These are phyloP conservation scores for Lasioglossum calceatum DNA, from an alignment of 2,888 invertebrate genomes.

Conservation along the genomic window DNA sequence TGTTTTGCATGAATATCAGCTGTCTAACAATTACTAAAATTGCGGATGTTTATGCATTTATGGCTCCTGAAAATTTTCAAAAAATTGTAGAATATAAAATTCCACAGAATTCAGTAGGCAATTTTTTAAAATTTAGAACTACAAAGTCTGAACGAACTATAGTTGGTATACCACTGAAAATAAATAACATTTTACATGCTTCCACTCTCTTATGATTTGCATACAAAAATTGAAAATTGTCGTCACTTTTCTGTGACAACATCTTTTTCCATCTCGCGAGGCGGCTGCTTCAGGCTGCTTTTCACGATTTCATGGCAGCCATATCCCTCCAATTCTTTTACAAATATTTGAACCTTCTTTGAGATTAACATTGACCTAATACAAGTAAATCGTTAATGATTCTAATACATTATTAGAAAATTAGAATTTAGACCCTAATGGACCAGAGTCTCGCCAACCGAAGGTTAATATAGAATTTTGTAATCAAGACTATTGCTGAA, in stretches of 20 bases:
- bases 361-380: neutral
- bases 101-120: too few relatives aligned
- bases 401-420: neutral
- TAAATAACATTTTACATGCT: too few relatives aligned
- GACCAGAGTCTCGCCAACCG: neutral
- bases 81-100: too few relatives aligned
- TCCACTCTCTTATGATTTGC: too few relatives aligned
- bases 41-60: too few relatives aligned
- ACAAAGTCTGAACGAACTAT: too few relatives aligned
- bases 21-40: too few relatives aligned
- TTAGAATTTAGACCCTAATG: neutral
- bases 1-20: too few relatives aligned
- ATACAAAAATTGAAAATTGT: neutral
- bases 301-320: neutral
- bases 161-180: too few relatives aligned
- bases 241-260: neutral
- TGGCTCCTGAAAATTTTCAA: too few relatives aligned
- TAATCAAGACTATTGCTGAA: neutral
- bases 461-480: neutral
- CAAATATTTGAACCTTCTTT: neutral
- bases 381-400: neutral
- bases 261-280: neutral
- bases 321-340: neutral
- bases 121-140: too few relatives aligned
- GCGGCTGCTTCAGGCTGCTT: too few relatives aligned